A percentile compares a stretch with the other conserved stretches of the same genome.
Evolutionary conservation across 30 jellyfish, hydroid and myxozoan species (phyloP).

Genomic region (Hydra vulgaris): DNA sequence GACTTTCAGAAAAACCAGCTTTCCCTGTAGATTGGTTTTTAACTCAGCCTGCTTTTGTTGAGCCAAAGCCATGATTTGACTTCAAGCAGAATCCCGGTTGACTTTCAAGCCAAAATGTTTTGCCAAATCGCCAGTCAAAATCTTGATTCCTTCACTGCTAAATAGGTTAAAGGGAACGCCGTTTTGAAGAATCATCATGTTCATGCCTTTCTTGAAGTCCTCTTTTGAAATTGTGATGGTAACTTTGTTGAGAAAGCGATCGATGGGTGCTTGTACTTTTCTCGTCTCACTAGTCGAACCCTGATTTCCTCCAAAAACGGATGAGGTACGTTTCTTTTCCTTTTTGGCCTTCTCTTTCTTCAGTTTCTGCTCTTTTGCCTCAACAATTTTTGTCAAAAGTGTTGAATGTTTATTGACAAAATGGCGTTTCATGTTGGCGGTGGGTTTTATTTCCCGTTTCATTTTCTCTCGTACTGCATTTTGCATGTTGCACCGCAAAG

Average conservation of each 20-base stretch:
- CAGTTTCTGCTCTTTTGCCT: not conserved
- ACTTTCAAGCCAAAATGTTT: not conserved
- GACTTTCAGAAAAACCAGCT: not conserved
- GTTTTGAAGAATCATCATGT: not conserved
- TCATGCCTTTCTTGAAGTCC: not conserved
- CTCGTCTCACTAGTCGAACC: not conserved
- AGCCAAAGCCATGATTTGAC: not conserved
- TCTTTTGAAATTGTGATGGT: not conserved
- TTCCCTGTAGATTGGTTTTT: not conserved
- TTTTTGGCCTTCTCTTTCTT: not conserved
- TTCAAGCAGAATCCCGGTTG: not conserved
- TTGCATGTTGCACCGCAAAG: not conserved
- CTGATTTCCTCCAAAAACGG: not conserved
- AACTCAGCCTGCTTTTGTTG: not conserved
- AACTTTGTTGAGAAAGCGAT: not conserved
- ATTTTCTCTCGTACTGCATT: not conserved
- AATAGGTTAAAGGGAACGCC: not conserved
- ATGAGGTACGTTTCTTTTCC: not conserved
- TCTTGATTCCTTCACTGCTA: not conserved
- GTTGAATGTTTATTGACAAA: not conserved
- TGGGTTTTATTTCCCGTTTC: not conserved
- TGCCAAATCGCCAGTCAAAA: not conserved
- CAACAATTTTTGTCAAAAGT: not conserved
- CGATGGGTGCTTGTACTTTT: not conserved
- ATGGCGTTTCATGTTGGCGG: not conserved